Percentiles rank a stretch among this genome's conserved stretches.
These are phyloP conservation scores for Sebastes itinus DNA, from an alignment of 2,797 vertebrate species.

Conservation along the genomic window DNA sequence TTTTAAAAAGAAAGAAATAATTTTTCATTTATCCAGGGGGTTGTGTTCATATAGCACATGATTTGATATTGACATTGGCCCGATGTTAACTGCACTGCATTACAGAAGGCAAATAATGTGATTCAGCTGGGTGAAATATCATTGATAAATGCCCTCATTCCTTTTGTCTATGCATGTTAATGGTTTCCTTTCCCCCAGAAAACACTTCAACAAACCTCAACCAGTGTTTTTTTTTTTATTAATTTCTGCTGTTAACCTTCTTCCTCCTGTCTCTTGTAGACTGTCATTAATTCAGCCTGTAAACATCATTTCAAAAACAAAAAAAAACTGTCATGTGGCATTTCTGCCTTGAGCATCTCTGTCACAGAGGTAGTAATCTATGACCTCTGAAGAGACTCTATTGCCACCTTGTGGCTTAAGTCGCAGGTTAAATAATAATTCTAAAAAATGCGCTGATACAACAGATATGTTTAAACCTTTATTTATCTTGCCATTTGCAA, in stretches of 20 bases:
- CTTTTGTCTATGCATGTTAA: not conserved
- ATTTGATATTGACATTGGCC: slow-evolving; percentile 13
- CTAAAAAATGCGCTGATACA: not conserved
- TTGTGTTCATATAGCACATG: not conserved
- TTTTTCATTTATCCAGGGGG: slow-evolving; percentile 18
- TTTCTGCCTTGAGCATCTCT: slow-evolving; percentile 5
- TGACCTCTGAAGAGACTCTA: slow-evolving; percentile 54
- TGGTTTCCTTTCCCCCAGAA: not conserved
- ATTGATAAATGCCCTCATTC: not conserved
- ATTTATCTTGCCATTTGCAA: slow-evolving; percentile 24
- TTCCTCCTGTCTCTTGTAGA: not conserved
- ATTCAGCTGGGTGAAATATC: not conserved
- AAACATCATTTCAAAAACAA: not conserved
- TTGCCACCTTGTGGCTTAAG: slow-evolving; percentile 73
- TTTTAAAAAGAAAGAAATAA: slow-evolving; percentile 17
- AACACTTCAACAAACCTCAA: not conserved
- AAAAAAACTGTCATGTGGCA: not conserved
- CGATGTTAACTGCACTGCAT: not conserved
- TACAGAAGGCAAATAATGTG: not conserved
- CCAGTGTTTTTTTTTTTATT: not conserved
- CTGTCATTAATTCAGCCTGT: not conserved
- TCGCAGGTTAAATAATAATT: not conserved
- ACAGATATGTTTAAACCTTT: slow-evolving; percentile 22
- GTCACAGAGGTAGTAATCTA: slow-evolving; percentile 7
- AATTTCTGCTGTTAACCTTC: not conserved